Evolutionary conservation across 1,140 invertebrate genomes (phyloP).

Genomic region (Arctopsyche grandis): DNA sequence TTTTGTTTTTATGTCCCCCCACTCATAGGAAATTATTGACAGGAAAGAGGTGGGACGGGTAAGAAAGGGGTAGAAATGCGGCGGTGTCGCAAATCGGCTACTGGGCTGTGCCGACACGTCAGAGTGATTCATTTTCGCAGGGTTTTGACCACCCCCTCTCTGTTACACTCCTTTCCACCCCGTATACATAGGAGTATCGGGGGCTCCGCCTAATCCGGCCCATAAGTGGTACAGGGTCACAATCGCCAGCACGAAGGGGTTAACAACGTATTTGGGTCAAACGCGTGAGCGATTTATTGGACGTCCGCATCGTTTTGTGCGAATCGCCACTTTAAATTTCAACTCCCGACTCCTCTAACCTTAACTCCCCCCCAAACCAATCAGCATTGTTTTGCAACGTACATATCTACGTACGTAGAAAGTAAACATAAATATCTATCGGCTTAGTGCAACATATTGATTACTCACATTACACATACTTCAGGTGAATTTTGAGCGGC

Average conservation of each 20-base stretch:
- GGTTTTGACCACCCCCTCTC: not conserved
- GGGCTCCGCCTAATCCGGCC: not conserved
- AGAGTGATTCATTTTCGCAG: not conserved
- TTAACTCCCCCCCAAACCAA: no score
- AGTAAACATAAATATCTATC: no score
- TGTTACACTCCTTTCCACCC: not conserved
- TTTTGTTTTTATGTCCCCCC: not conserved
- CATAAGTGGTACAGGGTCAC: constrained; percentile 16
- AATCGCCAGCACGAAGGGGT: not conserved
- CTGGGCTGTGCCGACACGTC: not conserved
- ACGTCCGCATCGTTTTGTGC: not conserved
- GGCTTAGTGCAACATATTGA: no score
- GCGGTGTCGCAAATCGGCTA: not conserved
- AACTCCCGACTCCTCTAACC: not conserved
- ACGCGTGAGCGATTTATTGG: constrained; percentile 7
- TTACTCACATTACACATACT: no score
- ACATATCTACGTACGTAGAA: no score
- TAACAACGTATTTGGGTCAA: constrained; percentile 19
- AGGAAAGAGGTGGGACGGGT: no score
- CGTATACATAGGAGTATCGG: not conserved
- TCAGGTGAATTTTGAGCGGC: no score
- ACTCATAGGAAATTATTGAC: no score
- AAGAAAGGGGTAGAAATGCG: not conserved
- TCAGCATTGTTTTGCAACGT: no score
- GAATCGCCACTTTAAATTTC: not conserved